These are phyloP conservation scores for Abramis brama DNA, from an alignment of 2,113 vertebrate species.

Conservation along the genomic window DNA sequence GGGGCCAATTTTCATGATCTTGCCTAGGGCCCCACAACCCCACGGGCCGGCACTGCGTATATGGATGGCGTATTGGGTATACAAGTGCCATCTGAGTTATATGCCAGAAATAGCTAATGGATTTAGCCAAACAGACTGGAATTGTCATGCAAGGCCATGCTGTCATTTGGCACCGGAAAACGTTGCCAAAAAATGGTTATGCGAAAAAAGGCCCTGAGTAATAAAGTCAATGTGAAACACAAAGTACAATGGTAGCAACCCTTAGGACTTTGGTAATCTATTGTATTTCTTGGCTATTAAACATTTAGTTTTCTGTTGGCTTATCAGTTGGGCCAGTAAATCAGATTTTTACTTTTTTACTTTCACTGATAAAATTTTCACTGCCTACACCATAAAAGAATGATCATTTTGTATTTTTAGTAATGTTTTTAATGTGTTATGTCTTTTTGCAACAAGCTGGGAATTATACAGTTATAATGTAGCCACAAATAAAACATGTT, in stretches of 20 bases:
- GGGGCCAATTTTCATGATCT: no score
- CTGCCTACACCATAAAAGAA: neutral
- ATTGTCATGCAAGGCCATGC: slow-evolving; percentile 6
- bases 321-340: neutral
- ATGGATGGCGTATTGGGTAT: neutral
- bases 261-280: neutral
- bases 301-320: neutral
- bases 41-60: no score
- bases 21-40: no score
- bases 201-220: neutral
- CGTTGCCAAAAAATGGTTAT: neutral
- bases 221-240: neutral
- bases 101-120: neutral
- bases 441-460: neutral
- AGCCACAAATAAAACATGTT: neutral
- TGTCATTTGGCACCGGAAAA: neutral
- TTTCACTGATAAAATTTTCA: neutral
- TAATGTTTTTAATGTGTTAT: neutral
- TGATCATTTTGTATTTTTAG: neutral
- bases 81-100: neutral
- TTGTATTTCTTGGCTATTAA: neutral
- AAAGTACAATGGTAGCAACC: neutral
- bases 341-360: neutral
- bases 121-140: neutral
- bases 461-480: neutral